Conservation (phyloP, 2,797 vertebrate genomes). For the Mallotus villosus region DNA sequence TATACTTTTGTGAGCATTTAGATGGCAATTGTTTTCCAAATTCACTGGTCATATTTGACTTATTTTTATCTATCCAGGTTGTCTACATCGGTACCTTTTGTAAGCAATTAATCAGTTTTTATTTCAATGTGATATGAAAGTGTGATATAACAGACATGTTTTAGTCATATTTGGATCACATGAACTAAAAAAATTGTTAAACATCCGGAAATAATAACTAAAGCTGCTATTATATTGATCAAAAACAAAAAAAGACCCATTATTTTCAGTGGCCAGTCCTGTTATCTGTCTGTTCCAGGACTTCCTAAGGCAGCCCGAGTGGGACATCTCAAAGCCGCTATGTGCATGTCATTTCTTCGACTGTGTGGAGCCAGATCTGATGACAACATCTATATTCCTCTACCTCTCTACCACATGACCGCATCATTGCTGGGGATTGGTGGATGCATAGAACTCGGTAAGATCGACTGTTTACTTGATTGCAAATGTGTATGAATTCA, state of each 20-base stretch:
- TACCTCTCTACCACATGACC: conserved; percentile 91
- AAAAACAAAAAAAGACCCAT: too few species aligned
- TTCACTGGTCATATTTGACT: neutral
- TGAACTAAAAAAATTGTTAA: neutral
- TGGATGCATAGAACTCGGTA: conserved; percentile 87
- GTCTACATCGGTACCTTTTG: neutral
- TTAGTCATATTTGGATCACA: too few species aligned
- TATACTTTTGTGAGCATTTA: neutral
- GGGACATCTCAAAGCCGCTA: conserved; percentile 84
- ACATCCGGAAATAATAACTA: too few species aligned
- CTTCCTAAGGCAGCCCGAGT: conserved; percentile 87
- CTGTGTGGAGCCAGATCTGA: conserved; percentile 76
- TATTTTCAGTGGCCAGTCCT: neutral
- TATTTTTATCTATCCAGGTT: neutral
- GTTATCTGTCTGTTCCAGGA: conserved; percentile 63
- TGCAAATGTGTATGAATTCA: neutral
- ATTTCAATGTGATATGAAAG: neutral
- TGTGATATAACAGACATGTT: too few species aligned
- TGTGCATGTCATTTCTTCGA: conserved; percentile 81
- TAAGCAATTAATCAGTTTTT: neutral
- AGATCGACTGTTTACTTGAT: conserved; percentile 10
- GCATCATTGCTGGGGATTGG: conserved; percentile 84
- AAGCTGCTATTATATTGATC: too few species aligned
- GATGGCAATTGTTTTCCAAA: neutral
- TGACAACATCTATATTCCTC: conserved; percentile 84